Conservation (phyloP, 2,888 invertebrate genomes). For the Leptinotarsa juncta region DNA sequence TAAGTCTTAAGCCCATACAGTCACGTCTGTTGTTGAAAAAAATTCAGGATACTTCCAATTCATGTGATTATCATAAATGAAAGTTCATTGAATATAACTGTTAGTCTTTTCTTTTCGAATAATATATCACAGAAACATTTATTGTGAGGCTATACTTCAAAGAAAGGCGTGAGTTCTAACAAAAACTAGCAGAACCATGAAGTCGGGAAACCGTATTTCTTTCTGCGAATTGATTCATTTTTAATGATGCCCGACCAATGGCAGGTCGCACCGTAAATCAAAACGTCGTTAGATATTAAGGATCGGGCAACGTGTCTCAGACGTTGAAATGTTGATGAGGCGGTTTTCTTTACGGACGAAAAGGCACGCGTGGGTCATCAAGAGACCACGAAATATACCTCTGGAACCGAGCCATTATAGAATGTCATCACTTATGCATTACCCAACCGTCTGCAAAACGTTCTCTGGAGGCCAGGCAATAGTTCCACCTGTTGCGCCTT, state of each 20-base stretch:
- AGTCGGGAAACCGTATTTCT: conserved; percentile 21
- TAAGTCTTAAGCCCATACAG: no score
- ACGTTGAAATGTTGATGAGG: conserved; percentile 41
- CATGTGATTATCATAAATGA: not conserved
- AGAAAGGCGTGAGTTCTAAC: not conserved
- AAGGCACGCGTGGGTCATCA: conserved; percentile 42
- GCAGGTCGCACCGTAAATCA: conserved; percentile 36
- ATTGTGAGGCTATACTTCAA: not conserved
- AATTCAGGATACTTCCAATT: not conserved
- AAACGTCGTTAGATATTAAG: conserved; percentile 35
- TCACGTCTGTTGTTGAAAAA: no score
- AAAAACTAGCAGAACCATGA: not conserved
- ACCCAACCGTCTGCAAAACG: conserved; percentile 67
- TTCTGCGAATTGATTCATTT: conserved; percentile 31
- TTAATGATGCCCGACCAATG: conserved; percentile 29
- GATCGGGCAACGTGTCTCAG: conserved; percentile 23
- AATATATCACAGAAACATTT: not conserved
- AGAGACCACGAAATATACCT: conserved; percentile 48
- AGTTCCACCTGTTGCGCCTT: conserved; percentile 61
- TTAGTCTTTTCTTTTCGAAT: not conserved
- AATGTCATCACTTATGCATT: conserved; percentile 74
- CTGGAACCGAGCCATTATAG: conserved; percentile 60
- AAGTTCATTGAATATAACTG: not conserved
- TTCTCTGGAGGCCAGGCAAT: conserved; percentile 66
- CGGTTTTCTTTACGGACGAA: conserved; percentile 40